These are phyloP conservation scores for Scaptodrosophila latifasciaeformis DNA, from an alignment of 2,888 invertebrate species.

Conservation along the genomic window DNA sequence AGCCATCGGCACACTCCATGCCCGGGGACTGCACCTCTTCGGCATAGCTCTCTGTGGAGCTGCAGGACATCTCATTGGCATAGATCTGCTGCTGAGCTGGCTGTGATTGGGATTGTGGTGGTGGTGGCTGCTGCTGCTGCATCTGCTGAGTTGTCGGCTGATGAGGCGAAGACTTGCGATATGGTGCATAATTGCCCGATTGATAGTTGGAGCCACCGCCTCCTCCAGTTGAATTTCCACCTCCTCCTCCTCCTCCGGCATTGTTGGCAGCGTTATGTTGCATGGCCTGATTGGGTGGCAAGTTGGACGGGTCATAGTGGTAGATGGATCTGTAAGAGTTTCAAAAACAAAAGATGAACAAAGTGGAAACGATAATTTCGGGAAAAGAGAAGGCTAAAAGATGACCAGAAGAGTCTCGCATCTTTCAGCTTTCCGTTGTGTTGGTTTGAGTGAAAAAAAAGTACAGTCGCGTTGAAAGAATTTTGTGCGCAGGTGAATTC, in stretches of 20 bases:
- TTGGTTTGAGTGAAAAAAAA: not conserved
- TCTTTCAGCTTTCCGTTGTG: too few species aligned
- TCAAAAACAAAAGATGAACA: not conserved
- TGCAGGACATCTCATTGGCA: conserved; percentile 49
- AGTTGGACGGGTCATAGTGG: conserved; percentile 75
- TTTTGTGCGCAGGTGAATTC: too few species aligned
- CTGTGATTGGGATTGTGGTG: conserved; percentile 6
- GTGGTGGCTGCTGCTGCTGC: conserved; percentile 25
- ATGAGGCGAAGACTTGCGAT: conserved; percentile 56
- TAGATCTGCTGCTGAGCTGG: conserved; percentile 38
- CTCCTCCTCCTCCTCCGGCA: conserved; percentile 5
- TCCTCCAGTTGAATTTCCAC: conserved; percentile 42
- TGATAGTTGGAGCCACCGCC: conserved; percentile 23
- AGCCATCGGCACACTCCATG: conserved; percentile 45
- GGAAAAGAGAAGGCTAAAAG: conserved; percentile 14
- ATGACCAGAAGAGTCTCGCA: too few species aligned
- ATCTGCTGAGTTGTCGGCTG: conserved; percentile 44
- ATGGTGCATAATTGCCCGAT: conserved; percentile 40
- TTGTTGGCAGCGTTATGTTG: conserved; percentile 45
- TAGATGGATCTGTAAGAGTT: conserved; percentile 73
- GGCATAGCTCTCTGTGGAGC: conserved; percentile 59
- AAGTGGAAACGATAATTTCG: conserved; percentile 3
- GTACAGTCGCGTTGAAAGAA: too few species aligned
- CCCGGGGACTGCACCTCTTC: conserved; percentile 55
- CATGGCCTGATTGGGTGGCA: conserved; percentile 73